Percentiles rank a stretch among this genome's conserved stretches.
These are phyloP conservation scores for Galagoides demidoff DNA, from an alignment of 2,797 vertebrate species.

Conservation along the genomic window DNA sequence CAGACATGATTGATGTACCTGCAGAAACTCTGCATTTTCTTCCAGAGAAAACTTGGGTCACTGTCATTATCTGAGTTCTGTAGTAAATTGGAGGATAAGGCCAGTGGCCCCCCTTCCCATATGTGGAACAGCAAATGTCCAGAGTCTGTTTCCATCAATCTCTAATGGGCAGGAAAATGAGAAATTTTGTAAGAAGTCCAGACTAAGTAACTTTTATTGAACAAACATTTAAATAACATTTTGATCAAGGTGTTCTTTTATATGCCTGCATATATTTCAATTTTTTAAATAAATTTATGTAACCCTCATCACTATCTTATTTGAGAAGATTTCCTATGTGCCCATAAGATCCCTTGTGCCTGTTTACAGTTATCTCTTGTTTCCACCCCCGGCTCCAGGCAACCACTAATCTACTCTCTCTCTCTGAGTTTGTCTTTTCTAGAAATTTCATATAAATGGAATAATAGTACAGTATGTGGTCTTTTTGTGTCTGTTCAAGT, in stretches of 20 bases:
- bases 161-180: neutral
- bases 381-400: neutral
- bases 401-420: constrained; percentile 20
- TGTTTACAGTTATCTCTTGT: constrained; percentile 18
- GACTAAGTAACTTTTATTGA: neutral
- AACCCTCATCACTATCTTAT: neutral
- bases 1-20: neutral
- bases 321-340: neutral
- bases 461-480: constrained; percentile 25
- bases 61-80: neutral
- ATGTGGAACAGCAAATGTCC: neutral
- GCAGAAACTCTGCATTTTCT: neutral
- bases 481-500: constrained; percentile 47
- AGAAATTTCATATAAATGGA: constrained; percentile 43
- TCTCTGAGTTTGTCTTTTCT: constrained; percentile 63
- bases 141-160: constrained; percentile 28
- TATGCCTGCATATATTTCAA: neutral
- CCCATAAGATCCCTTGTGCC: neutral
- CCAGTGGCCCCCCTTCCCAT: neutral
- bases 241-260: constrained; percentile 21
- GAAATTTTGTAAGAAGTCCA: neutral
- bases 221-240: neutral
- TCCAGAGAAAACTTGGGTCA: neutral
- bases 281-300: neutral
- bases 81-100: neutral